Percentiles rank a stretch among this genome's conserved stretches.
Evolutionary conservation across 2,113 vertebrate genomes (phyloP).

Genomic region (Heptranchias perlo): DNA sequence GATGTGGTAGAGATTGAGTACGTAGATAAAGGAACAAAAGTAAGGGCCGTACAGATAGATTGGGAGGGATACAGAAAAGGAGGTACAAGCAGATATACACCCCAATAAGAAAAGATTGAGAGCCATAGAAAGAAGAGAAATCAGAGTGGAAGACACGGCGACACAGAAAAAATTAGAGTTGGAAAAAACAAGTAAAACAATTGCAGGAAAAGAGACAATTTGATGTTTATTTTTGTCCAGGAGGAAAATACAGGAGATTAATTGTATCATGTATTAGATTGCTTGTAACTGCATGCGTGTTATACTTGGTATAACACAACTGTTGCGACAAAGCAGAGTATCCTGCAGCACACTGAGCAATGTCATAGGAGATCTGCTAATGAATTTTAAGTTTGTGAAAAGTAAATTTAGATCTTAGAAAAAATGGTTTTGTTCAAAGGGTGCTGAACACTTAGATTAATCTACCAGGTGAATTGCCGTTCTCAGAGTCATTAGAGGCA

Average conservation of each 20-base stretch:
- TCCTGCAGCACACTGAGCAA: too few species aligned
- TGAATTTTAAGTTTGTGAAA: not conserved
- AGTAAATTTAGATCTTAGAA: not conserved
- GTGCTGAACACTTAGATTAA: too few species aligned
- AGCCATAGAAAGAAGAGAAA: not conserved
- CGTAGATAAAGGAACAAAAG: not conserved
- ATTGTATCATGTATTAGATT: not conserved
- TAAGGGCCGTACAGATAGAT: not conserved
- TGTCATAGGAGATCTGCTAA: too few species aligned
- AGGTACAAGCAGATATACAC: too few species aligned
- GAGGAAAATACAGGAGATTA: not conserved
- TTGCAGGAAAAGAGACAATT: not conserved
- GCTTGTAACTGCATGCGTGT: not conserved
- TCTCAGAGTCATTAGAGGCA: not conserved
- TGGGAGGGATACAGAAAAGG: not conserved
- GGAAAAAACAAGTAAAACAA: not conserved
- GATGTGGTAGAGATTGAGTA: not conserved
- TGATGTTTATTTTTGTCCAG: not conserved
- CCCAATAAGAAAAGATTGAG: not conserved
- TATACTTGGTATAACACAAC: not conserved
- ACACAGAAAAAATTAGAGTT: not conserved
- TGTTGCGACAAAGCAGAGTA: not conserved
- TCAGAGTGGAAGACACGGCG: not conserved
- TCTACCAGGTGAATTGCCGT: not conserved
- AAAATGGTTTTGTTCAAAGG: not conserved